Evolutionary conservation across 1,140 invertebrate species (phyloP).

Genomic region (Drosophila dunni): DNA sequence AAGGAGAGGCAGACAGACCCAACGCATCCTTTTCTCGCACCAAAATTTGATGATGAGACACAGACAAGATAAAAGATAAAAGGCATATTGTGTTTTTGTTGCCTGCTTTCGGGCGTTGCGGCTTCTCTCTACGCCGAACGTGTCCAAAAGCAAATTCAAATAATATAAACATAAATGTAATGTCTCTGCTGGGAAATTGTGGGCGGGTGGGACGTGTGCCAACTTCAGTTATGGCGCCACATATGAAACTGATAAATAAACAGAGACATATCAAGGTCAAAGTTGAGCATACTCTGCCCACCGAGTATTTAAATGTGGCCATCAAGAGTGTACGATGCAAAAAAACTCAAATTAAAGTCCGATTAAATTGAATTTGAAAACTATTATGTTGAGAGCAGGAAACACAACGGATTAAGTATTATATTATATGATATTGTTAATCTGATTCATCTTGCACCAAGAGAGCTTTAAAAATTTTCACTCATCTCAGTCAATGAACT

Average conservation of each 20-base stretch:
- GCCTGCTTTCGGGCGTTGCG: conserved; percentile 31
- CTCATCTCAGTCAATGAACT: conserved; percentile 33
- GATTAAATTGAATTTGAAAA: too few species aligned
- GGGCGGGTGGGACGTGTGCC: conserved; percentile 5
- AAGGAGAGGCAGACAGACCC: background rate
- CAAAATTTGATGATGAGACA: conserved; percentile 7
- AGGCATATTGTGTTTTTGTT: conserved; percentile 32
- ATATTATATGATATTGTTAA: too few species aligned
- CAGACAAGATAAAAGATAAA: conserved; percentile 7
- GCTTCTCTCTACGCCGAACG: conserved; percentile 39
- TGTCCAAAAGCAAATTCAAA: conserved; percentile 33
- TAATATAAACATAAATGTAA: conserved; percentile 68
- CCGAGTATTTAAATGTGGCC: background rate
- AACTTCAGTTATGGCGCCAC: conserved; percentile 24
- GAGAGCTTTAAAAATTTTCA: too few species aligned
- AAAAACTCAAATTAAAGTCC: too few species aligned
- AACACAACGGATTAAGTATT: background rate
- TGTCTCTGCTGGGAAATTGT: background rate
- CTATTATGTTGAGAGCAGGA: background rate
- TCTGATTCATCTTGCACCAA: too few species aligned
- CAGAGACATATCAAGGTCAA: conserved; percentile 67
- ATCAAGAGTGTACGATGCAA: background rate
- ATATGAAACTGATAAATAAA: conserved; percentile 41
- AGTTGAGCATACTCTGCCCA: background rate
- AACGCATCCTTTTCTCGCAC: conserved; percentile 38